Base-by-base conservation (phyloP, 2,888 invertebrate species). In the Bombyx huttoni region DNA sequence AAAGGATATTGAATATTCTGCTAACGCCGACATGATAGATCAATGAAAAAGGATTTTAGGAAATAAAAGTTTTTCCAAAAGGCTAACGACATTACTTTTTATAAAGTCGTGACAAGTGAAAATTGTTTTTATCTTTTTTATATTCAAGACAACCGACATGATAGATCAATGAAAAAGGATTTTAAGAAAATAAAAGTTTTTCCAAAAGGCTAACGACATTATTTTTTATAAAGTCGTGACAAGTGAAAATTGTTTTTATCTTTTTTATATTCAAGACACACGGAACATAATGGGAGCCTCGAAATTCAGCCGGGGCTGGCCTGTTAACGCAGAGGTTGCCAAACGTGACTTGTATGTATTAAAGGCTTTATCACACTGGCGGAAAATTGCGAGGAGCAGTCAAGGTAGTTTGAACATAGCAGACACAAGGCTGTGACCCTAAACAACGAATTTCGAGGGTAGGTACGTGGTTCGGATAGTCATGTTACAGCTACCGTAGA, bases 301-400 rank as follows among this genome's bases (percentile, higher is more conserved):
- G 61, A 68, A 77, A 68, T 69, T 70, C 60, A 50, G 56, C 49
- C 50, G 56, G 51, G 56, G 57, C 60, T 64, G 58, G 58, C 62
- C 60, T 61, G 61, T 60, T 70, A 71, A 61, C 58, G 59, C 55
- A 60, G 61, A 68, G 65, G 67, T 62, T 61, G 60, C 53, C 52
- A 53, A 58, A 77, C 79, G 78, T 78, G 79, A 75, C 70, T 55
- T 57, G 72, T 62, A 61, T 75, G 59, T 13, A 50, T 52, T 50
- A 50, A 40, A 7, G 40, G 9, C 40, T 12, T 10, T 40, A 40
- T 40, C 40, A 40, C 40, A 40, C 40, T 40, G 40, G 24, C 24
- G 24, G 24, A 24, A 24, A 24, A 24, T 24, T 24, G 5, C 24
- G 5, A 3, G 40, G 12, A 40, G 40, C 40, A 3, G 40, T 40